Conservation (phyloP, 2,797 vertebrate genomes). For the Sebastes minor region DNA sequence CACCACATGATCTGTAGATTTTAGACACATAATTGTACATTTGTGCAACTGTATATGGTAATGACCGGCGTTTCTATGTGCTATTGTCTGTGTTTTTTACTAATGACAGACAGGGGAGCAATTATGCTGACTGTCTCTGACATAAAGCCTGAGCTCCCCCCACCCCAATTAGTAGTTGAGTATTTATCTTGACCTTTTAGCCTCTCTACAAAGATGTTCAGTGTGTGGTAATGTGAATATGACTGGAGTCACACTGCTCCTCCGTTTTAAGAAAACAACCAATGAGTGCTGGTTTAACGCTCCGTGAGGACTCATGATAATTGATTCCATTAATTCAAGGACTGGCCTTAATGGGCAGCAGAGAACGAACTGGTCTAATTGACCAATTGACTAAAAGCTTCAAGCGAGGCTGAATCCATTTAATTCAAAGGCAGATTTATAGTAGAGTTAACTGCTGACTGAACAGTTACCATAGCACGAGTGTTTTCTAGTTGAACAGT, state of each 20-base stretch:
- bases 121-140: background rate
- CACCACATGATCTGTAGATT: conserved; percentile 86
- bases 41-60: background rate
- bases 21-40: background rate
- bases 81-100: background rate
- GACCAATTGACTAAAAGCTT: background rate
- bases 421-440: background rate
- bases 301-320: background rate
- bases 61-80: background rate
- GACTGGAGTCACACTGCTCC: background rate
- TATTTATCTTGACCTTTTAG: background rate
- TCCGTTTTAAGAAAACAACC: background rate
- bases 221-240: background rate
- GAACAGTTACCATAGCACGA: background rate
- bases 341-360: background rate
- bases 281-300: background rate
- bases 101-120: background rate
- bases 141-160: background rate
- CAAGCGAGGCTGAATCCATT: background rate
- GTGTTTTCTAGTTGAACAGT: background rate
- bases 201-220: background rate
- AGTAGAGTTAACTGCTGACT: background rate
- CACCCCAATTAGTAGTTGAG: background rate
- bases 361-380: background rate
- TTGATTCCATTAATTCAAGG: background rate